These are phyloP conservation scores for Clostera curtula DNA, from an alignment of 2,888 invertebrate species.

Conservation along the genomic window DNA sequence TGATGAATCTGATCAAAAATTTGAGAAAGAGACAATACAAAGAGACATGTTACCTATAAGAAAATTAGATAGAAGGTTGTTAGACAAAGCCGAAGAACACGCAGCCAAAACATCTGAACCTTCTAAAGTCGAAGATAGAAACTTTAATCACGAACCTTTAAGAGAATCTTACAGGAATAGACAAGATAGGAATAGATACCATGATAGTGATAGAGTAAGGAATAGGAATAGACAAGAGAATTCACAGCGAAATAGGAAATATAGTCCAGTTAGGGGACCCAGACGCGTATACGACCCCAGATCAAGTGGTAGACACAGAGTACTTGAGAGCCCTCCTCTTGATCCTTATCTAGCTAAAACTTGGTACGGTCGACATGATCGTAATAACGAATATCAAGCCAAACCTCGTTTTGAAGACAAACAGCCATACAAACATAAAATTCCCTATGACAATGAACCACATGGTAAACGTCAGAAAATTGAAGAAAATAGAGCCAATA, in stretches of 20 bases:
- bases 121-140: conserved; percentile 26
- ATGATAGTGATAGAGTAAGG: conserved; percentile 26
- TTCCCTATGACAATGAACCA: conserved; percentile 33
- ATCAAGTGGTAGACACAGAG: conserved; percentile 26
- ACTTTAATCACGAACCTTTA: conserved; percentile 18
- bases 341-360: conserved; percentile 25
- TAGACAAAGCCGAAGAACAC: conserved; percentile 22
- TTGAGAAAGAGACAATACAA: conserved; percentile 12
- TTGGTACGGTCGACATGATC: conserved; percentile 12
- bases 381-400: conserved; percentile 23
- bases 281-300: conserved; percentile 21
- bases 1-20: conserved; percentile 33
- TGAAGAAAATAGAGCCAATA: conserved; percentile 19
- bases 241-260: conserved; percentile 25
- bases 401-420: conserved; percentile 22
- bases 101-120: conserved; percentile 24
- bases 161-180: conserved; percentile 21
- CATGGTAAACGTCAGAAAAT: conserved; percentile 33
- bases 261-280: conserved; percentile 33
- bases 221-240: conserved; percentile 31
- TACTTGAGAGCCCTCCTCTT: conserved; percentile 33
- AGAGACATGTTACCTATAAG: conserved; percentile 12
- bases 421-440: conserved; percentile 32
- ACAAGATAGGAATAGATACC: conserved; percentile 13
- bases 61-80: conserved; percentile 13